Conservation (phyloP, 2,113 vertebrate species). For the Pseudolaguvia tuberculata region DNA sequence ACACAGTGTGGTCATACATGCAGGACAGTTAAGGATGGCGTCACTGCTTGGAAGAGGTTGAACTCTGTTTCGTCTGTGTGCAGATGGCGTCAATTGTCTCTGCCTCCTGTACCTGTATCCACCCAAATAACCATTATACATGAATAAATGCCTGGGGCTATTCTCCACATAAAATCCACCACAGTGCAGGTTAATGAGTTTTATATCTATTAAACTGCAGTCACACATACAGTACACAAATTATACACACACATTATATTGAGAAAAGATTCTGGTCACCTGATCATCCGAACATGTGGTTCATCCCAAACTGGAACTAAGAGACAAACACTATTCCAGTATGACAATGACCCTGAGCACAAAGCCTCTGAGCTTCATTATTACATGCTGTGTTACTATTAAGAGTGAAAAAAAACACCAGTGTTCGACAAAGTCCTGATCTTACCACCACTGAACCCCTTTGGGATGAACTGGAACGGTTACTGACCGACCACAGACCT, state of each 20-base stretch:
- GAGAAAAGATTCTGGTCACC: no score
- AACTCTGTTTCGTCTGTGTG: constrained; percentile 27
- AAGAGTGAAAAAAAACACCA: no score
- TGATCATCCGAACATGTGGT: no score
- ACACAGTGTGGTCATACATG: constrained; percentile 94
- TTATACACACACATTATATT: background rate
- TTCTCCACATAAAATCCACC: background rate
- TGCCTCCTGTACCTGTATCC: constrained; percentile 70
- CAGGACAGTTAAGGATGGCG: constrained; percentile 91
- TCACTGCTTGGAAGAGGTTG: constrained; percentile 77
- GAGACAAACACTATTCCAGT: no score
- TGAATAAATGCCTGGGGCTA: background rate
- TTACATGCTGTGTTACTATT: no score
- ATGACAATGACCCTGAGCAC: no score
- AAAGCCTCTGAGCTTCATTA: no score
- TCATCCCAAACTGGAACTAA: no score
- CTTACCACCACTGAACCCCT: no score
- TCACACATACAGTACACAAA: background rate
- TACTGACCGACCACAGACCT: no score
- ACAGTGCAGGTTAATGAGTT: background rate
- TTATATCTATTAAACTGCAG: background rate
- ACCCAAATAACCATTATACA: constrained; percentile 8
- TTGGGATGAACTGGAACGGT: no score
- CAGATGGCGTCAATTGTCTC: background rate
- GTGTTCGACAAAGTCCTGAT: no score